phyloP scores from a whole-genome alignment of 1,140 invertebrate species.

The Geopemphigus sp. region DNA sequence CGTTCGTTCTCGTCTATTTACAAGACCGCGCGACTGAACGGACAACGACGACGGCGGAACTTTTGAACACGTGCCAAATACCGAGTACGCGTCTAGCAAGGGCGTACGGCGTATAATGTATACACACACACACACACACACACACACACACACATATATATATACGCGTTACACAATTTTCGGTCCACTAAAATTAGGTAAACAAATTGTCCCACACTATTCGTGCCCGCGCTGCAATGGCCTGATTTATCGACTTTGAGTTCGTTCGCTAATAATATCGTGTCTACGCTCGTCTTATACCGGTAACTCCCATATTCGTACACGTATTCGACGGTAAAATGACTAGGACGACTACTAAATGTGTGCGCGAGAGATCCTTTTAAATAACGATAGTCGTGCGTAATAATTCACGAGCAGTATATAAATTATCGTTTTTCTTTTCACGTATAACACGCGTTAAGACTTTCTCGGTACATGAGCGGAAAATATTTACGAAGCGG shows the following conservation, averaged over 20 bases:
- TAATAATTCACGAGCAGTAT: neutral
- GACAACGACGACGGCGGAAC: constrained; percentile 3
- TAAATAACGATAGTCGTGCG: neutral
- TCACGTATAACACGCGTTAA: too few relatives aligned
- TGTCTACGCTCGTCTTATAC: neutral
- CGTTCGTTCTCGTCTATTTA: constrained; percentile 15
- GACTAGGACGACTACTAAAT: neutral
- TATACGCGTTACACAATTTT: constrained; percentile 27
- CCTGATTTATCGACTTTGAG: constrained; percentile 6
- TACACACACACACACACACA: neutral
- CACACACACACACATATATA: too few relatives aligned
- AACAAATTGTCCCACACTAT: neutral
- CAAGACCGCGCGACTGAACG: neutral
- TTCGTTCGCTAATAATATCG: neutral
- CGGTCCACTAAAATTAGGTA: constrained; percentile 11
- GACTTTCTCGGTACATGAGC: too few relatives aligned
- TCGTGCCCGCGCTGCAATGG: neutral
- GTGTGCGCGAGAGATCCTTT: too few relatives aligned
- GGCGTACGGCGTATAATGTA: neutral
- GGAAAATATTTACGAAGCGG: too few relatives aligned
- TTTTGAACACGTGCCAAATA: constrained; percentile 35
- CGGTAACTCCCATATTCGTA: neutral
- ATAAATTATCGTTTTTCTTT: too few relatives aligned
- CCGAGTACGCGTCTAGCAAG: constrained; percentile 12
- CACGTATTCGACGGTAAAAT: neutral